Conservation (phyloP, 2,888 invertebrate genomes). For the Ennomos fuscantarius region DNA sequence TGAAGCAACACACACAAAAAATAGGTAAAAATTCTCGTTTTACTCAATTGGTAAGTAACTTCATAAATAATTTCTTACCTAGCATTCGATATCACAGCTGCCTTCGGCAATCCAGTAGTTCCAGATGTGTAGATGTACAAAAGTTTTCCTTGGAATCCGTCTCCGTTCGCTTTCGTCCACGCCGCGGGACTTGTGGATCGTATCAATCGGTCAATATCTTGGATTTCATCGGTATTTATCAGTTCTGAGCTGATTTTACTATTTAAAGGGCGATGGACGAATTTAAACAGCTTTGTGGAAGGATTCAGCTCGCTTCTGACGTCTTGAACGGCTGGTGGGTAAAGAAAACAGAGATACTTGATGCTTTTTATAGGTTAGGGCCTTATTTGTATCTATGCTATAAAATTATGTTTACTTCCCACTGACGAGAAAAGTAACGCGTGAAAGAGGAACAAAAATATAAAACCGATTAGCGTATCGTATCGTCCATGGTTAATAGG, state of each 20-base stretch:
- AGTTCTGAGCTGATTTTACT: conserved; percentile 42
- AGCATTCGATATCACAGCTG: conserved; percentile 97
- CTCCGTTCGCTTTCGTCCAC: conserved; percentile 85
- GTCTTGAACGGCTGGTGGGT: conserved; percentile 87
- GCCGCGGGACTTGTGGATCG: conserved; percentile 83
- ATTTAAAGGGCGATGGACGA: conserved; percentile 65
- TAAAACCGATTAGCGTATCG: no score
- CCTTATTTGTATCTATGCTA: no score
- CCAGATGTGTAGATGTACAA: conserved; percentile 99
- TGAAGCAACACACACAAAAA: no score
- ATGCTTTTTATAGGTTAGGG: no score
- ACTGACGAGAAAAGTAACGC: no score
- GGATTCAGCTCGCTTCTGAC: conserved; percentile 88
- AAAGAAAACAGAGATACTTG: conserved; percentile 45
- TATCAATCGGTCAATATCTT: conserved; percentile 86
- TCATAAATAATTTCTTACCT: conserved; percentile 83
- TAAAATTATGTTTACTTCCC: no score
- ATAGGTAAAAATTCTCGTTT: no score
- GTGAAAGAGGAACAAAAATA: no score
- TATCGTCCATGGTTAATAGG: no score
- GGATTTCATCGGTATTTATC: conserved; percentile 61
- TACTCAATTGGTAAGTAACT: no score
- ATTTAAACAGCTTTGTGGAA: conserved; percentile 88
- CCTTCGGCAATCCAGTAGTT: conserved; percentile 98
- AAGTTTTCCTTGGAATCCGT: conserved; percentile 91